These are phyloP conservation scores for Tyto alba DNA, from an alignment of 2,113 vertebrate species.

Conservation along the genomic window DNA sequence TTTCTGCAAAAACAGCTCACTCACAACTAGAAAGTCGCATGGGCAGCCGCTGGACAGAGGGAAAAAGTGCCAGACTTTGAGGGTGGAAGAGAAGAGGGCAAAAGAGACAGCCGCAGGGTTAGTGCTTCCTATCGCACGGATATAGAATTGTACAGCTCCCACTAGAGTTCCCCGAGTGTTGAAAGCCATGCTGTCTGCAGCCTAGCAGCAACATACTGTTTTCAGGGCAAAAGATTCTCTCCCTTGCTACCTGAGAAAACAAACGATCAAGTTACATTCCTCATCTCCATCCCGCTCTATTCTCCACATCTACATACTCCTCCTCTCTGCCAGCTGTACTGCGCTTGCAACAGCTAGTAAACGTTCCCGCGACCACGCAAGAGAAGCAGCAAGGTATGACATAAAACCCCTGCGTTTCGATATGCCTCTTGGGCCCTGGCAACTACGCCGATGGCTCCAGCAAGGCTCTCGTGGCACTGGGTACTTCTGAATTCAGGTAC, in stretches of 20 bases:
- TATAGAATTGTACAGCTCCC: not conserved
- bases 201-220: rapidly evolving
- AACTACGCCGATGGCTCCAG: not conserved
- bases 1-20: not conserved
- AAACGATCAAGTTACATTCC: not conserved
- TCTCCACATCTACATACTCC: not conserved
- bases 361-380: not conserved
- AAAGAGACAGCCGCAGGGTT: not conserved
- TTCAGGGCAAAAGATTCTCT: not conserved
- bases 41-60: not conserved
- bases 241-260: not conserved
- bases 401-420: not conserved
- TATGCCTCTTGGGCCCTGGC: not conserved
- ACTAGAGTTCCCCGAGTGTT: rapidly evolving
- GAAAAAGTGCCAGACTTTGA: not conserved
- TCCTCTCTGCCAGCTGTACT: not conserved
- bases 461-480: not conserved
- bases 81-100: not conserved
- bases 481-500: not conserved
- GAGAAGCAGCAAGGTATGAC: not conserved
- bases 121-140: not conserved
- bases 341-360: not conserved
- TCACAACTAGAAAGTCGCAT: no score
- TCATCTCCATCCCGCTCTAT: not conserved
- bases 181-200: not conserved